Evolutionary conservation across 2,888 invertebrate species (phyloP), one percentile per base, ranked within the genome.

Genomic region (Hypolimnas misippus): DNA sequence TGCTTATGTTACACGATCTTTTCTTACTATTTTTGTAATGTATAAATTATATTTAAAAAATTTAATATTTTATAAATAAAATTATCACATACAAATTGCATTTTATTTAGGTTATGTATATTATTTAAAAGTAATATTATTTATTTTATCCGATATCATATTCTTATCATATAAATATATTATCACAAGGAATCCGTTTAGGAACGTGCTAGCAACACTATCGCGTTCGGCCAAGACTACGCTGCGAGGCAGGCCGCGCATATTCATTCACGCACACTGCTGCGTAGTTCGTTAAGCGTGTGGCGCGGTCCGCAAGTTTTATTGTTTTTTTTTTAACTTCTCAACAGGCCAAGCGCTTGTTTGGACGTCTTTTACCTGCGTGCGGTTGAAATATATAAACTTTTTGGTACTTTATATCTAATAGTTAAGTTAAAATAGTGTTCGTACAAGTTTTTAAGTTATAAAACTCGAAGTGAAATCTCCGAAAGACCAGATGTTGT

Each of bases 201-300:
- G 33, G 10, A 19, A n/a, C 40, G 19, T 25, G 25, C 54, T 63
- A 51, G 71, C 69, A 72, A 70, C 71, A 70, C 49, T 69, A 70
- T 66, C 57, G 25, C 35, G 56, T 54, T 58, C 52, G 54, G 53
- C 40, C 62, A 65, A 69, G 21, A 62, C 63, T 65, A 61, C 55
- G 19, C 31, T 38, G 64, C 73, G 58, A 60, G 63, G 65, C 62
- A 63, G 79, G 73, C 78, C 79, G 79, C 75, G 76, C 74, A 74
- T 76, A 74, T 76, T 73, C 84, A 87, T 87, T 89, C 88, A 90
- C 90, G 79, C 90, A 89, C 91, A 90, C 89, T 82, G 81, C 76
- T 78, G 80, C 81, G 76, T 72, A 70, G 76, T 68, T 75, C 73
- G 82, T 76, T 74, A 76, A 79, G 77, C 68, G 83, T 84, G 76